Evolutionary conservation across 2,797 vertebrate genomes (phyloP).

Genomic region (Xenops minutus): DNA sequence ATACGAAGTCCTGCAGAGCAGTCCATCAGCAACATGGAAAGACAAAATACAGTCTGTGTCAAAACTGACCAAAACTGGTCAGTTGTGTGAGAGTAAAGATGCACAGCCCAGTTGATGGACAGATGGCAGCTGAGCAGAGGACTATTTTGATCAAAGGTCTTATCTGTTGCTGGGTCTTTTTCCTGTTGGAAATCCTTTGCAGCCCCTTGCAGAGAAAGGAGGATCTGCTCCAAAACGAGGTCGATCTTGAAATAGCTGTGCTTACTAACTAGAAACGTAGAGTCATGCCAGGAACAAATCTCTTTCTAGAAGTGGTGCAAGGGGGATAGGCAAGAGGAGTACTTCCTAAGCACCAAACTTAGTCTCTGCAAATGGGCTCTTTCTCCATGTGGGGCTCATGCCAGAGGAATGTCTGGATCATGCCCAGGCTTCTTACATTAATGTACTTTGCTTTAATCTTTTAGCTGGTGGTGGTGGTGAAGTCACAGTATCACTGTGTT

Average conservation of each 20-base stretch:
- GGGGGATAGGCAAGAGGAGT: neutral
- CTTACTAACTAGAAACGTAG: neutral
- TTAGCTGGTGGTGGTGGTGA: accelerated
- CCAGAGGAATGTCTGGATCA: neutral
- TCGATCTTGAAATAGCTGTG: neutral
- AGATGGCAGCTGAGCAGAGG: neutral
- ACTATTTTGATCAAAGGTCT: neutral
- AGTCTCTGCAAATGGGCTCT: neutral
- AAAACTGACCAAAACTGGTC: neutral
- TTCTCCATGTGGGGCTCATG: neutral
- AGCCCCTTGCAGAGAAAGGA: neutral
- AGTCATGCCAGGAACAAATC: neutral
- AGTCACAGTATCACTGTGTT: neutral
- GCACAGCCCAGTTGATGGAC: neutral
- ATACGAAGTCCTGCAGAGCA: neutral
- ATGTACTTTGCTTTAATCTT: neutral
- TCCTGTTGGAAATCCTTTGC: neutral
- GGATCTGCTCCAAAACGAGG: neutral
- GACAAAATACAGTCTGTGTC: neutral
- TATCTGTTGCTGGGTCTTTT: neutral
- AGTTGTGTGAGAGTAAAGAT: neutral
- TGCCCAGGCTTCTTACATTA: neutral
- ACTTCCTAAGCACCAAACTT: neutral
- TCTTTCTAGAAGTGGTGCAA: neutral
- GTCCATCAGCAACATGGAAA: accelerated